Conservation (phyloP, 1,140 invertebrate genomes). For the Drosophila nannoptera region DNA sequence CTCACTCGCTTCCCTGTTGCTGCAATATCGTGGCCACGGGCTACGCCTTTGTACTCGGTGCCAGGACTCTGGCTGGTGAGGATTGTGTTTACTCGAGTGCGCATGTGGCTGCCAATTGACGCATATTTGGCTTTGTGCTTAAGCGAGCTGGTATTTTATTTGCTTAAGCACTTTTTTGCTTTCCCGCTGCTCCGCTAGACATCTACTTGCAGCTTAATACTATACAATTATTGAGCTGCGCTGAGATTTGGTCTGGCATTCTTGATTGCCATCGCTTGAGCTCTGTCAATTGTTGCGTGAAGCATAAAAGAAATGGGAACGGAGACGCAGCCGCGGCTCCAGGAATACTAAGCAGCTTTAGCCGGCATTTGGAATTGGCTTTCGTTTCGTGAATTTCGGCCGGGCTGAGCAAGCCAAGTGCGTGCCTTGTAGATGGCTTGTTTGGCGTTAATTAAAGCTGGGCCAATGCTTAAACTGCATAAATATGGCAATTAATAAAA, state of each 20-base stretch:
- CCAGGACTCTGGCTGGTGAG: constrained; percentile 68
- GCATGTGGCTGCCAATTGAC: constrained; percentile 78
- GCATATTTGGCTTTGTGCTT: constrained; percentile 72
- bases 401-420: constrained; percentile 19
- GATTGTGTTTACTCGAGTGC: constrained; percentile 75
- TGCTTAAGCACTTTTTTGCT: constrained; percentile 1
- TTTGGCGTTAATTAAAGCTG: constrained; percentile 45
- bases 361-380: constrained; percentile 27
- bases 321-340: constrained; percentile 30
- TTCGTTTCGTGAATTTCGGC: constrained; percentile 50
- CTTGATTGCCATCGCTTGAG: constrained; percentile 68
- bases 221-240: constrained; percentile 67
- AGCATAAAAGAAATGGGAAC: constrained; percentile 21
- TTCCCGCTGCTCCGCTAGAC: constrained; percentile 1
- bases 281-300: constrained; percentile 49
- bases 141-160: constrained; percentile 11
- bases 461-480: constrained; percentile 53
- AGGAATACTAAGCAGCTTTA: constrained; percentile 73
- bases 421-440: constrained; percentile 26
- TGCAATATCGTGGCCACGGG: too few species aligned
- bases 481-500: constrained; percentile 69
- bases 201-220: constrained; percentile 45
- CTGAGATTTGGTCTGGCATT: constrained; percentile 38
- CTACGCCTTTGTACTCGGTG: constrained; percentile 26
- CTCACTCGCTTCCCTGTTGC: constrained; percentile 22